Base-by-base conservation (phyloP, 2,888 invertebrate species). In the Dermolepida albohirtum region DNA sequence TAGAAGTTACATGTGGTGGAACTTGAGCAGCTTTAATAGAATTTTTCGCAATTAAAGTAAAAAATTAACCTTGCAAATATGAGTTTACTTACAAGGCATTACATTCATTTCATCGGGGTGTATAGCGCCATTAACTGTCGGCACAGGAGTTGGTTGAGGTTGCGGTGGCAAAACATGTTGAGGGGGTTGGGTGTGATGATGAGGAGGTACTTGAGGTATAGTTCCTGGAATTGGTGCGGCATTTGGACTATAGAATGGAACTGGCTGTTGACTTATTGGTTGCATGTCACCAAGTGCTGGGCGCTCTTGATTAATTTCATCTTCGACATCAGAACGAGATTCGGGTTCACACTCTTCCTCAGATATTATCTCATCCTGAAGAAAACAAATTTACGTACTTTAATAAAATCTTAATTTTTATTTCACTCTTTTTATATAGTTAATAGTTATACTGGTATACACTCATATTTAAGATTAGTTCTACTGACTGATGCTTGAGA, bases 281-380 rank as follows among this genome's bases (percentile, higher is more conserved):
- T 74, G 75, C 64, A 76, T 74, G 50, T 76, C 76, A 8, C 67
- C 71, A 51, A 73, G 50, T 22, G 68, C 67, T 22, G 72, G 73
- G 11, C 73, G 71, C 44, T 75, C 76, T 52, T 72, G 73, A 43
- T 70, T 82, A 71, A 84, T 86, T 74, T 90, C 90, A 76, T 90
- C 90, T 77, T 90, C 91, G 55, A 86, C 86, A 78, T 91, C 91
- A 49, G 89, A 88, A 51, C 89, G 88, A 49, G 85, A 86, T 64
- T 73, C 74, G 14, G 80, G 81, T 69, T 85, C 86, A 69, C 87
- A 88, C 75, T 90, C 90, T 75, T 91, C 91, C 71, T 87, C 87
- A 41, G 82, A 85, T 77, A 89, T 89, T 55, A 89, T 87, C 78
- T 89, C 89, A 79, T 89, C 86, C 80, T 81, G 69, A 44, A 57